A percentile compares a stretch with the other conserved stretches of the same genome.
phyloP scores from a whole-genome alignment of 1,140 invertebrate genomes.

The Mylabris phalerata region DNA sequence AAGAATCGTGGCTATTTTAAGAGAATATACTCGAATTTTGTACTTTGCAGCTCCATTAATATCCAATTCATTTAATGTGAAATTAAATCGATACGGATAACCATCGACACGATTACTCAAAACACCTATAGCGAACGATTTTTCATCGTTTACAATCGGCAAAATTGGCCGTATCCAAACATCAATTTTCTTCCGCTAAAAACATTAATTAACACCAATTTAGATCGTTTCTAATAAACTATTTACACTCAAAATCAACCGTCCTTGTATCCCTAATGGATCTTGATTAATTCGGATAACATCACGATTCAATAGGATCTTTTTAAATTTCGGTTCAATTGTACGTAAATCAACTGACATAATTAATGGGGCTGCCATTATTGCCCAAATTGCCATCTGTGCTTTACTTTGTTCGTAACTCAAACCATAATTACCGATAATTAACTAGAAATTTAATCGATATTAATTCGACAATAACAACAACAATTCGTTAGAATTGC shows the following conservation, averaged over 20 bases:
- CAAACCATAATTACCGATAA: conserved; percentile 82
- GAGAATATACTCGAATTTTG: too few species aligned
- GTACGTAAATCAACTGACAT: conserved; percentile 79
- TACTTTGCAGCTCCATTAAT: conserved; percentile 36
- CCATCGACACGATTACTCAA: conserved; percentile 54
- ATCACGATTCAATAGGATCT: conserved; percentile 69
- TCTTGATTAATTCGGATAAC: conserved; percentile 82
- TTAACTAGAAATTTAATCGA: conserved; percentile 49
- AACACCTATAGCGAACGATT: conserved; percentile 50
- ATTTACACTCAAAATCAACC: conserved; percentile 41
- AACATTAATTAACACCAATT: conserved; percentile 8
- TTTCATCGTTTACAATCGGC: conserved; percentile 39
- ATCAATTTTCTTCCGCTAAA: conserved; percentile 44
- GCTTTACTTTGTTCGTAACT: conserved; percentile 73
- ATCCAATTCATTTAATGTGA: conserved; percentile 47
- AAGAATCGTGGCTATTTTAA: too few species aligned
- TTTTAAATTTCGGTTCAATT: conserved; percentile 64
- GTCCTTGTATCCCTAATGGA: conserved; percentile 62
- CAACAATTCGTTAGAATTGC: neutral
- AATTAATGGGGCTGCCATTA: conserved; percentile 80
- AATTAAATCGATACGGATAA: conserved; percentile 48
- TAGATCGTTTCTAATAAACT: neutral
- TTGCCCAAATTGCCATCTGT: conserved; percentile 88
- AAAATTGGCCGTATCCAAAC: conserved; percentile 46
- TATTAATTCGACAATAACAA: neutral